A percentile compares a stretch with the other conserved stretches of the same genome.
phyloP scores from a whole-genome alignment of 2,888 invertebrate species.

The Sthenelais limicola region DNA sequence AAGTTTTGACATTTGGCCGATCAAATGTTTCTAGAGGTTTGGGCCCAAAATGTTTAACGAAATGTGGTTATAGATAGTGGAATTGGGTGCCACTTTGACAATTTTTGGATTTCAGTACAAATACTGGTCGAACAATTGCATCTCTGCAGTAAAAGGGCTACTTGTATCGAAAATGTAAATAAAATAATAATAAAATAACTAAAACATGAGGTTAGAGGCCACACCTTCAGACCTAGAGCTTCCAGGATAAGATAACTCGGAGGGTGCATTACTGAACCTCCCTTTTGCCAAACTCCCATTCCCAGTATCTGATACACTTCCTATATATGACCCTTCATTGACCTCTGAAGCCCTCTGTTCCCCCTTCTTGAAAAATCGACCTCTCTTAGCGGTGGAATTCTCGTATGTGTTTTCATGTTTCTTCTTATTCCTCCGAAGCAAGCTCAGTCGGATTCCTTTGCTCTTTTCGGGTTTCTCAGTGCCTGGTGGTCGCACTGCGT shows the following conservation, averaged over 20 bases:
- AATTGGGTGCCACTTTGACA: too few relatives aligned
- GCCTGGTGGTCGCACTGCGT: not conserved
- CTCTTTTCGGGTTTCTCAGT: too few relatives aligned
- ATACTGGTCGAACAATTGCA: too few relatives aligned
- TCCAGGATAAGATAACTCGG: slow-evolving; percentile 12
- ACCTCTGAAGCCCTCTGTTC: not conserved
- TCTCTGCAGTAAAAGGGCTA: too few relatives aligned
- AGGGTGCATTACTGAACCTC: slow-evolving; percentile 7
- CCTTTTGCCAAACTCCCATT: slow-evolving; percentile 2
- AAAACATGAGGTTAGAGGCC: slow-evolving; percentile 25
- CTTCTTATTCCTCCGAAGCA: slow-evolving; percentile 4
- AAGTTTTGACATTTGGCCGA: too few relatives aligned
- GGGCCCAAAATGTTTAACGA: too few relatives aligned
- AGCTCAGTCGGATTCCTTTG: slow-evolving; percentile 7
- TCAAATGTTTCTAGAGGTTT: too few relatives aligned
- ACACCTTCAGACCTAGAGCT: not conserved
- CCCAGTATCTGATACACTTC: slow-evolving; percentile 12
- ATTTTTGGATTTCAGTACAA: too few relatives aligned
- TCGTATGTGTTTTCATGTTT: slow-evolving; percentile 17
- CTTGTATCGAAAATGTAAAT: too few relatives aligned
- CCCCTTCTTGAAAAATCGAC: not conserved
- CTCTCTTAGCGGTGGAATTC: not conserved
- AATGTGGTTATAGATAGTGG: too few relatives aligned
- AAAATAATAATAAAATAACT: too few relatives aligned
- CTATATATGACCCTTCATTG: not conserved